Evolutionary conservation across 2,888 invertebrate species (phyloP), one percentile per base, ranked within the genome.

Genomic region (Apamea crenata): DNA sequence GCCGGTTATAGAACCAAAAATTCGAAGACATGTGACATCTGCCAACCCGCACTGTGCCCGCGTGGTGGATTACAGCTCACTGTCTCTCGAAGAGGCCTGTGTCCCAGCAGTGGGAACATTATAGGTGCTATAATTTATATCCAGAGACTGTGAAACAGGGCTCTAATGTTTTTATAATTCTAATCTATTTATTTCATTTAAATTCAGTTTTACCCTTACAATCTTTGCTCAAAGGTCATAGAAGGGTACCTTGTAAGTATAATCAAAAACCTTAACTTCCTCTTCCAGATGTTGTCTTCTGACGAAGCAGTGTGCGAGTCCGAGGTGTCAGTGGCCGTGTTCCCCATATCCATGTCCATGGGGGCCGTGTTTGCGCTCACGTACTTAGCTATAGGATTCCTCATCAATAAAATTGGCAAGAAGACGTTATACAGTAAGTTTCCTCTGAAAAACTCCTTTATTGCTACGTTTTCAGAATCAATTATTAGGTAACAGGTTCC

Each of bases 291-390:
- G 32, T 73, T 92, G 29, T 80, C 88, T 14, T 69, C 90, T 25
- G 32, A 84, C 0, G 82, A 89, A 1, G 80, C 84, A 3, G 77
- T 77, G 1, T 96, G 96, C 76, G 89, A 92, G 14, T 87, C 93
- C 0, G 93, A 94, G 4, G 94, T 97, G 36, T 95, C 96, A 0
- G 93, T 95, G 8, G 93, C 92, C 0, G 95, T 97, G 82, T 97
- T 96, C 84, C 96, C 97, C 0, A 96, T 97, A n/a, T 96, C 96
- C 0, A 96, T 97, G 96, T 93, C 93, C 0, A 97, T 97, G 97
- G 97, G 97, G 0, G 94, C 93, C 0, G 94, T 96, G 25, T 97
- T 97, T 81, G 97, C 96, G 0, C 85, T 96, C 85, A 96, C 94
- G 0, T 97, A 96, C 80, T 88, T 96, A n/a, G 95, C 96, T 0